Evolutionary conservation across 2,797 vertebrate genomes (phyloP), one percentile per base, ranked within the genome.

Genomic region (Epinephelus coioides): DNA sequence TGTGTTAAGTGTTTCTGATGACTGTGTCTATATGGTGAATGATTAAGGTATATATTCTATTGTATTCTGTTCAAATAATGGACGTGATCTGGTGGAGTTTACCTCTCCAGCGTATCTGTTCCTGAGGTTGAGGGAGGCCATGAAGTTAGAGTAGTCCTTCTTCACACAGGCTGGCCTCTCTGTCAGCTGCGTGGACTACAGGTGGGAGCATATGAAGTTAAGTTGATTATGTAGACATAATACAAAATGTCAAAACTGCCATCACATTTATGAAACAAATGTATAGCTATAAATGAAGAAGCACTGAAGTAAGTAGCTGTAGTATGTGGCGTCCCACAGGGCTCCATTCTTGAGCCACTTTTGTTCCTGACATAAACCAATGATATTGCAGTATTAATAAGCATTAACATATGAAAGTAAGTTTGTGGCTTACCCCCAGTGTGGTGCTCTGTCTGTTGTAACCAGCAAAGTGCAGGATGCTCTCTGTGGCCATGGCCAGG

Each of bases 71-170:
- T 34, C 30, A 34, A 40, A 12, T 10, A 40, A 10, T 40, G 40
- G 40, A 3, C 9, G 40, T 18, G 17, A 47, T 23, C 1, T 6
- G 21, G 19, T 13, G 13, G 4, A 8, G 53, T 30, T 70, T 70
- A 98, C 98, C 96, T 99, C 98, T 91, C 98, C 98, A 0, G 98
- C 97, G 0, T 99, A 99, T 86, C 98, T 96, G 90, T 99, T 99
- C 63, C 98, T 96, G 83, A 99, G 90, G 89, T 98, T 99, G 46
- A 99, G 96, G 17, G 98, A 99, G 8, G 97, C 97, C 98, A 99
- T 99, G 94, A 99, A 99, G 93, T 97, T 99, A 47, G 98, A 99
- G 88, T 99, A 99, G 86, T 99, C 98, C 86, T 98, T 99, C 94
- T 98, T 99, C 76, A 99, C 97, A 49, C 98, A 99, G 27, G 97